Evolutionary conservation across 2,113 vertebrate species (phyloP).

Genomic region (Eulemur rufifrons): DNA sequence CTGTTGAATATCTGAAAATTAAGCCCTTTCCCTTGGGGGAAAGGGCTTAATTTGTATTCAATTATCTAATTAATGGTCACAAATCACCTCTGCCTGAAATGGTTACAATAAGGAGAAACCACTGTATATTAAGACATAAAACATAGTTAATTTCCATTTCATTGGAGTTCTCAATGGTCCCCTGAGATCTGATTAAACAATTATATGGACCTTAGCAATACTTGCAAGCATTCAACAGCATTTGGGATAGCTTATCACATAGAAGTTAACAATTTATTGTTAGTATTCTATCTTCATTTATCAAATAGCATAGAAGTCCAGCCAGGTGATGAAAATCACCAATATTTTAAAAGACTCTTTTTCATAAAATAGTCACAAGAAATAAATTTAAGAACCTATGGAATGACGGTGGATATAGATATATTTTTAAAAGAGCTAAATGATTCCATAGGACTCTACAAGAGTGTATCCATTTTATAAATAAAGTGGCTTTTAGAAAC

Average conservation of each 20-base stretch:
- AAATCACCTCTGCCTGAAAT: slow-evolving; percentile 35
- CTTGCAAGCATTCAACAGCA: background rate
- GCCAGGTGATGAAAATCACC: background rate
- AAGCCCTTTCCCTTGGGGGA: background rate
- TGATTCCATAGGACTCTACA: background rate
- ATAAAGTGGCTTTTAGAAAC: background rate
- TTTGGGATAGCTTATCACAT: background rate
- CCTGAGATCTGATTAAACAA: slow-evolving; percentile 42
- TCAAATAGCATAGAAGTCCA: background rate
- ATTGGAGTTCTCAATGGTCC: background rate
- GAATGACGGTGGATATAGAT: background rate
- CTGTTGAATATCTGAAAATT: slow-evolving; percentile 41
- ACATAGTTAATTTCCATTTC: slow-evolving; percentile 39
- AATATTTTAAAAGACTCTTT: background rate
- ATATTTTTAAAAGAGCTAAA: background rate
- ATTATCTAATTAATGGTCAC: slow-evolving; percentile 48
- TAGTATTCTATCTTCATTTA: background rate
- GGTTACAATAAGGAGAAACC: background rate
- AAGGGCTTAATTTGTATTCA: slow-evolving; percentile 32
- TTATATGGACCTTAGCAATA: background rate
- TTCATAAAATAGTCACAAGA: background rate
- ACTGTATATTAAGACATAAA: slow-evolving; percentile 11
- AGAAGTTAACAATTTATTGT: slow-evolving; percentile 18
- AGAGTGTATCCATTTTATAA: background rate
- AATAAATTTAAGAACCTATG: background rate